phyloP scores from a whole-genome alignment of 1,140 invertebrate genomes.

The Drosophila burlai region DNA sequence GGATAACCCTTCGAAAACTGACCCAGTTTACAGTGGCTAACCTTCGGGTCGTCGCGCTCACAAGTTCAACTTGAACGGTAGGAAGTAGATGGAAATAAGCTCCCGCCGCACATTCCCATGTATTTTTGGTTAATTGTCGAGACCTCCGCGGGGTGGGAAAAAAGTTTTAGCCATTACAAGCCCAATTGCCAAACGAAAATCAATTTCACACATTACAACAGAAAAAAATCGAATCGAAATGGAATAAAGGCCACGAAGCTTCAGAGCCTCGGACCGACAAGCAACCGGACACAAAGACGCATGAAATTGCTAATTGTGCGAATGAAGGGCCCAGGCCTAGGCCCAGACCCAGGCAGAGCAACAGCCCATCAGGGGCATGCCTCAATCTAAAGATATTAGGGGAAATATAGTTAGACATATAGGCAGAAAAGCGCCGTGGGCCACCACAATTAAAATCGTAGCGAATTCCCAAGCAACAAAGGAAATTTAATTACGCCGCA shows the following conservation, averaged over 20 bases:
- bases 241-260: slow-evolving; percentile 45
- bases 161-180: slow-evolving; percentile 47
- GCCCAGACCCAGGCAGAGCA: slow-evolving; percentile 1
- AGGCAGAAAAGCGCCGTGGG: slow-evolving; percentile 55
- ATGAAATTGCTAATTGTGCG: slow-evolving; percentile 82
- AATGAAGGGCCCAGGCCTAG: slow-evolving; percentile 58
- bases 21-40: slow-evolving; percentile 40
- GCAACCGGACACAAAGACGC: slow-evolving; percentile 57
- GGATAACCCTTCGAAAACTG: slow-evolving; percentile 21
- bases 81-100: slow-evolving; percentile 19
- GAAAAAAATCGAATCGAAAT: slow-evolving; percentile 41
- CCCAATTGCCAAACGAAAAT: slow-evolving; percentile 74
- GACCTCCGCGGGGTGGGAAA: slow-evolving; percentile 51
- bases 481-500: slow-evolving; percentile 81
- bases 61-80: slow-evolving; percentile 39
- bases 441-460: slow-evolving; percentile 78
- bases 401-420: slow-evolving; percentile 40
- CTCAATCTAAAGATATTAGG: slow-evolving; percentile 14
- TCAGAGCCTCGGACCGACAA: slow-evolving; percentile 7
- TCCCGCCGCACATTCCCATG: slow-evolving; percentile 39
- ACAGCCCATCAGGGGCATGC: slow-evolving; percentile 13
- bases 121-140: slow-evolving; percentile 34
- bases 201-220: slow-evolving; percentile 79
- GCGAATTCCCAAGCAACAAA: slow-evolving; percentile 79
- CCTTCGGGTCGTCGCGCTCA: slow-evolving; percentile 20